Conservation (phyloP, 2,113 vertebrate genomes). For the Chlamydotis undulata region DNA sequence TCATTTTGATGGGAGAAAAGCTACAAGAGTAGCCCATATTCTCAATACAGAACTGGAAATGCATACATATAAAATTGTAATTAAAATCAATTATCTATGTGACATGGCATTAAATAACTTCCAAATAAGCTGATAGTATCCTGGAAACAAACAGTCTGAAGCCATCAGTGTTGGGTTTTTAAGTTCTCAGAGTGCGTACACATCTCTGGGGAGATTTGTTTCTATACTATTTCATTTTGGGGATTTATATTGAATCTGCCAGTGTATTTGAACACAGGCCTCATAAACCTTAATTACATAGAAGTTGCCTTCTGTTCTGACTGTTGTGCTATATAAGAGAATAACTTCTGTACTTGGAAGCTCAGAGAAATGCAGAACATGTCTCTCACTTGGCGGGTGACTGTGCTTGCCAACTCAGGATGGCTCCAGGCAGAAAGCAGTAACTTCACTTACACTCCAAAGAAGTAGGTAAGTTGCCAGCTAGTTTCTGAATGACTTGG, state of each 20-base stretch:
- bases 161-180: background rate
- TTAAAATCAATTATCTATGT: background rate
- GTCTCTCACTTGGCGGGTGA: background rate
- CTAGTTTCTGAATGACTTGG: background rate
- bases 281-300: background rate
- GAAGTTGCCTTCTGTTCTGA: background rate
- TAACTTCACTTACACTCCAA: background rate
- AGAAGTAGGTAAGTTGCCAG: background rate
- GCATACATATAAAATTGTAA: background rate
- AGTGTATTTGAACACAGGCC: background rate
- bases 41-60: background rate
- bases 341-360: background rate
- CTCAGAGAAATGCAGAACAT: background rate
- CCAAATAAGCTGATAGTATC: background rate
- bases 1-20: conserved; percentile 5
- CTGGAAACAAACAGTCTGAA: background rate
- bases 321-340: background rate
- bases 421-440: background rate
- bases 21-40: background rate
- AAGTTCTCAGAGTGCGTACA: background rate
- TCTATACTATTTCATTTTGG: background rate
- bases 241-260: background rate
- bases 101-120: background rate
- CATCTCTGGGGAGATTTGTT: background rate
- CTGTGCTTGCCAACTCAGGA: accelerated